Evolutionary conservation across 2,888 invertebrate genomes (phyloP).

Genomic region (Drosophila heteroneura): DNA sequence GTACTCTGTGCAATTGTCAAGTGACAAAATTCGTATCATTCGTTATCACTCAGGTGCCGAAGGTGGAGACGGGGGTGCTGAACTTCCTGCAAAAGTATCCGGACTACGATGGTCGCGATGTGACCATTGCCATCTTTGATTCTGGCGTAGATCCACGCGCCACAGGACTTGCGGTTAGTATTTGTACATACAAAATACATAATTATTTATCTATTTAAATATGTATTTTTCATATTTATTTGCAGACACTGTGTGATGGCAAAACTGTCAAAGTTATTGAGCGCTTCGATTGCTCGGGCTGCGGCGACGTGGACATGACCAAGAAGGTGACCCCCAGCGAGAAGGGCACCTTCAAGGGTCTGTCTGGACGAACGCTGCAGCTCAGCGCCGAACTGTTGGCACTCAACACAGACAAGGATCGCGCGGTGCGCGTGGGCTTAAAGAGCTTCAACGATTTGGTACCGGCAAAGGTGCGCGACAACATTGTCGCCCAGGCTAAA

Average conservation of each 20-base stretch:
- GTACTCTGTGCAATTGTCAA: not conserved
- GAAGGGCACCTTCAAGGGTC: constrained; percentile 92
- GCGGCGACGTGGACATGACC: constrained; percentile 98
- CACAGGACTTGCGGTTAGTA: constrained; percentile 93
- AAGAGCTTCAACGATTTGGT: constrained; percentile 95
- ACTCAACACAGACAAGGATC: constrained; percentile 90
- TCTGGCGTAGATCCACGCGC: constrained; percentile 99
- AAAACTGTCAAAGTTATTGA: constrained; percentile 95
- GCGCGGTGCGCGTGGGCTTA: constrained; percentile 94
- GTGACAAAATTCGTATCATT: not conserved
- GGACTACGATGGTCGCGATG: constrained; percentile 95
- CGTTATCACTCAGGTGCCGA: constrained; percentile 87
- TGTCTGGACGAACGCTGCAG: constrained; percentile 94
- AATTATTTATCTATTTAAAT: not conserved
- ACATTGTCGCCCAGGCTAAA: constrained; percentile 92
- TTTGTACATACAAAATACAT: not conserved
- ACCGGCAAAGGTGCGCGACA: constrained; percentile 92
- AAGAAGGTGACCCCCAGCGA: constrained; percentile 88
- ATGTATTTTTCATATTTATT: not conserved
- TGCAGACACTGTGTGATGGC: constrained; percentile 93
- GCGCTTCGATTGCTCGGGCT: constrained; percentile 97
- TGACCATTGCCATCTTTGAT: constrained; percentile 97
- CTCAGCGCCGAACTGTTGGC: constrained; percentile 81
- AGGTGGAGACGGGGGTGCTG: constrained; percentile 96
- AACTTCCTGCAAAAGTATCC: constrained; percentile 95